These are phyloP conservation scores for Nemotelus nigrinus DNA, from an alignment of 2,888 invertebrate species.

Conservation along the genomic window DNA sequence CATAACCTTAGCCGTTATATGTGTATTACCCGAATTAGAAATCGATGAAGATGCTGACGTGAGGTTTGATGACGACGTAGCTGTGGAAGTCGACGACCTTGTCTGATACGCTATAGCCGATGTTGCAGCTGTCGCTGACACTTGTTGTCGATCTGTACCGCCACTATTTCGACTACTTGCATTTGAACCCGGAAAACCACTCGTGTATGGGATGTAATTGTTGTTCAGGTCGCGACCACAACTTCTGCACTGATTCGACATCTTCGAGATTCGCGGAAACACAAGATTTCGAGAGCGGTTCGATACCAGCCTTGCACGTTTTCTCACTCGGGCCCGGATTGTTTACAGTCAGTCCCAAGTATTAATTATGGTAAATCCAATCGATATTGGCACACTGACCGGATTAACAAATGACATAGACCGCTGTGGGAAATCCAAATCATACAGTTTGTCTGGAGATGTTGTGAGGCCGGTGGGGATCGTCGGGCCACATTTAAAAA, in stretches of 20 bases:
- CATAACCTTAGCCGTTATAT: slow-evolving; percentile 79
- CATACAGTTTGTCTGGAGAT: neutral
- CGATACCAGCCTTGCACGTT: neutral
- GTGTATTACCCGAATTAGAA: slow-evolving; percentile 56
- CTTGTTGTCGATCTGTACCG: slow-evolving; percentile 27
- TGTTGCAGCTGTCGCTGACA: slow-evolving; percentile 36
- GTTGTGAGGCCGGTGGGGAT: neutral
- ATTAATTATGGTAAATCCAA: slow-evolving; percentile 7
- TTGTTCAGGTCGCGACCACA: slow-evolving; percentile 66
- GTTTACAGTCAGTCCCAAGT: neutral
- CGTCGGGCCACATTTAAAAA: neutral
- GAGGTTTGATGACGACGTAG: slow-evolving; percentile 27
- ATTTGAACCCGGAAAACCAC: slow-evolving; percentile 62
- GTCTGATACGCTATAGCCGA: slow-evolving; percentile 45
- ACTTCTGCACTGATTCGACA: slow-evolving; percentile 65
- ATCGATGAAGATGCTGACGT: slow-evolving; percentile 52
- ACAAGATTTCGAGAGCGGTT: neutral
- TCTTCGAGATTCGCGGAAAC: slow-evolving; percentile 50
- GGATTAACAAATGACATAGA: slow-evolving; percentile 22
- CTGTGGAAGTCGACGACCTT: slow-evolving; percentile 52
- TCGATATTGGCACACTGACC: slow-evolving; percentile 37
- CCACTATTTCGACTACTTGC: slow-evolving; percentile 57
- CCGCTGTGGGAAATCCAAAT: neutral
- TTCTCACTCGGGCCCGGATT: neutral
- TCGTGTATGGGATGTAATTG: slow-evolving; percentile 64